Evolutionary conservation across 2,113 vertebrate genomes (phyloP).

Genomic region (Trogon surrucura): DNA sequence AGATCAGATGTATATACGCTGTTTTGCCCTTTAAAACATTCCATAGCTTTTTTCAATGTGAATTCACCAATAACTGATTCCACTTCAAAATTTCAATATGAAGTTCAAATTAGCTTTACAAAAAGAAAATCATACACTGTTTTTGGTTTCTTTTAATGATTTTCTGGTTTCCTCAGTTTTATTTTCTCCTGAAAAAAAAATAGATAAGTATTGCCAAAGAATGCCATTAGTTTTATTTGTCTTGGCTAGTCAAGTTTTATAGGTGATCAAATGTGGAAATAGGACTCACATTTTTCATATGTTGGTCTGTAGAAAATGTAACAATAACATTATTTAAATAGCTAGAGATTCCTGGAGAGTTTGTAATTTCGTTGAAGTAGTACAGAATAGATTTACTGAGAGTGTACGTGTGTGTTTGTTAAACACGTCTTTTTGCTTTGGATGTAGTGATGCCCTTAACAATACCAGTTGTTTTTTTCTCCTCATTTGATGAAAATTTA

Average conservation of each 20-base stretch:
- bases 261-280: neutral
- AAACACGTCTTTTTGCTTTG: neutral
- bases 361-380: neutral
- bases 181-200: neutral
- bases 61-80: neutral
- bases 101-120: neutral
- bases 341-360: neutral
- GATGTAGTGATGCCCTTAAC: neutral
- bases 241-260: neutral
- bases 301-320: neutral
- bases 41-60: neutral
- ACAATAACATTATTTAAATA: neutral
- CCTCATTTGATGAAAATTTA: neutral
- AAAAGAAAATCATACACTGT: neutral
- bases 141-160: neutral
- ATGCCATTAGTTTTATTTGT: neutral
- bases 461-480: neutral
- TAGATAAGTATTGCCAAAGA: neutral
- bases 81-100: neutral
- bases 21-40: neutral
- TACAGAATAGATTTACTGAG: neutral
- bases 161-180: neutral
- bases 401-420: rapidly evolving
- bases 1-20: neutral
- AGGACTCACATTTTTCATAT: neutral